Percentiles rank a stretch among this genome's conserved stretches.
Conservation (phyloP, 2,888 invertebrate species). For the Amblyteles armatorius region DNA sequence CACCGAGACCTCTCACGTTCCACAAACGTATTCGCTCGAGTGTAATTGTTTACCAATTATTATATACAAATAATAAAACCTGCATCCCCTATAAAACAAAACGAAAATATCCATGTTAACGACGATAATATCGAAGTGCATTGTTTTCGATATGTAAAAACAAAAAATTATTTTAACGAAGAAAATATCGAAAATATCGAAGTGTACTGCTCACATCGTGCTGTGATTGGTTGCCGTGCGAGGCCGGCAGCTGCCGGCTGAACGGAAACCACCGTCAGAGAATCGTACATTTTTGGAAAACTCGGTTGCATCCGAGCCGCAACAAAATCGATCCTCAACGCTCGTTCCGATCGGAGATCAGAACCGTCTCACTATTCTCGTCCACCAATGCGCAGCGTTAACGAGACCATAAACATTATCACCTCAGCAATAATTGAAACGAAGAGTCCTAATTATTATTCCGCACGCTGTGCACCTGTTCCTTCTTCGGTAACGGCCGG, state of each 20-base stretch:
- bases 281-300: neutral
- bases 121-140: neutral
- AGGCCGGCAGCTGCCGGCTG: neutral
- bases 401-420: slow-evolving; percentile 12
- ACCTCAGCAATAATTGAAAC: neutral
- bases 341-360: too few relatives aligned
- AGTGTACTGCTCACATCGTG: neutral
- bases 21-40: neutral
- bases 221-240: neutral
- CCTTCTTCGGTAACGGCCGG: neutral
- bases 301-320: too few relatives aligned
- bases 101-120: neutral
- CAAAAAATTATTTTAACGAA: too few relatives aligned
- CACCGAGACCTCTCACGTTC: slow-evolving; percentile 19
- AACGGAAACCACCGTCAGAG: neutral
- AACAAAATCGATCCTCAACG: too few relatives aligned
- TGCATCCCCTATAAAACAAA: neutral
- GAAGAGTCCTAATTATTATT: neutral
- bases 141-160: too few relatives aligned
- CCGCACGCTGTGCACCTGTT: neutral
- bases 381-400: neutral
- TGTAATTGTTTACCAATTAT: neutral
- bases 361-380: neutral
- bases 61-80: neutral
- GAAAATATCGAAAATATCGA: neutral